These are phyloP conservation scores for Scrobipalpa atriplicella DNA, from an alignment of 2,888 invertebrate species.

Conservation along the genomic window DNA sequence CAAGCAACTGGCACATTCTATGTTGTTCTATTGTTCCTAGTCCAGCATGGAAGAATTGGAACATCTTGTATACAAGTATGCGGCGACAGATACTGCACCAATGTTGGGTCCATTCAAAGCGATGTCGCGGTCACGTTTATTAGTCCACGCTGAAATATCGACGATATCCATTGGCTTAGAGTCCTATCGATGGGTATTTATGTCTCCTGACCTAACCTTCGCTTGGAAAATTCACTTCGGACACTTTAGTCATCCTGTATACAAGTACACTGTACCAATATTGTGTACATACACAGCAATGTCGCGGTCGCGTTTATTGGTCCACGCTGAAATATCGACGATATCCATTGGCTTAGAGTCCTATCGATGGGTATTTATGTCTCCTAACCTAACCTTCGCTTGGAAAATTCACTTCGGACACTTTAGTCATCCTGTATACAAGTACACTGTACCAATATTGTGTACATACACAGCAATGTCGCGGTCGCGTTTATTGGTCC, in stretches of 20 bases:
- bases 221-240: too few species aligned
- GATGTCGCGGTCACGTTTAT: not conserved
- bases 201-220: too few species aligned
- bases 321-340: slow-evolving; percentile 47
- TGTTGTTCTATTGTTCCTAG: too few species aligned
- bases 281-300: not conserved
- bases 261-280: not conserved
- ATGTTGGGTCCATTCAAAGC: not conserved
- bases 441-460: not conserved
- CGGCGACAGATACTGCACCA: not conserved
- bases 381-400: too few species aligned
- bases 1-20: too few species aligned
- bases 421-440: not conserved
- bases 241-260: not conserved
- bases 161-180: slow-evolving; percentile 59
- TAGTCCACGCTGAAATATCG: slow-evolving; percentile 43
- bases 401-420: too few species aligned
- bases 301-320: not conserved
- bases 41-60: too few species aligned
- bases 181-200: too few species aligned
- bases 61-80: not conserved
- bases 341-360: slow-evolving; percentile 59
- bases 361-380: too few species aligned
- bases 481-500: not conserved
- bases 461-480: not conserved